Percentiles rank a stretch among this genome's conserved stretches.
phyloP scores from a whole-genome alignment of 2,113 vertebrate genomes.

The Felis catus region DNA sequence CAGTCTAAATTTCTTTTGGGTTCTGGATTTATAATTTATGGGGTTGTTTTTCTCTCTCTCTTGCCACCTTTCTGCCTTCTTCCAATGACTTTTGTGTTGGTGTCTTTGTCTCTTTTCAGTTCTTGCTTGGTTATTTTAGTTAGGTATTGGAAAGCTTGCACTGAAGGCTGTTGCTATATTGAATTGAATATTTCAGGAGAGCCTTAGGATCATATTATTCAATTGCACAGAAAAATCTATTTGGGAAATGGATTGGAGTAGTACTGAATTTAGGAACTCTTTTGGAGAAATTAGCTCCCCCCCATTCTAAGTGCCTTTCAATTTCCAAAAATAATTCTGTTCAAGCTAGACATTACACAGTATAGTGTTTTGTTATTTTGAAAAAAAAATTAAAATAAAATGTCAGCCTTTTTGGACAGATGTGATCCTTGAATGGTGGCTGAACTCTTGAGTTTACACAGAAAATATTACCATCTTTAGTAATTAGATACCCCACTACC shows the following conservation, averaged over 20 bases:
- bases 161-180: neutral
- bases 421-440: neutral
- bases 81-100: neutral
- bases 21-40: neutral
- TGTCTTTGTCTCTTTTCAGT: neutral
- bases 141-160: neutral
- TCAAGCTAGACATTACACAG: neutral
- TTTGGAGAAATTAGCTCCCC: neutral
- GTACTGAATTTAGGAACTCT: neutral
- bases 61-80: neutral
- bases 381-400: neutral
- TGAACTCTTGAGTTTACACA: neutral
- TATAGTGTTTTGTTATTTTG: neutral
- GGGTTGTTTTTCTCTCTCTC: neutral
- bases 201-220: neutral
- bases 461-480: neutral
- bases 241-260: neutral
- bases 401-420: neutral
- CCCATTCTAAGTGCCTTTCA: neutral
- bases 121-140: neutral
- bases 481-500: neutral
- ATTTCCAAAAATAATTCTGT: conserved; percentile 6
- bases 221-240: neutral
- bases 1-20: neutral
- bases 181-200: neutral